Conservation (phyloP, 2,797 vertebrate genomes). For the Mormyrops attenuatus region DNA sequence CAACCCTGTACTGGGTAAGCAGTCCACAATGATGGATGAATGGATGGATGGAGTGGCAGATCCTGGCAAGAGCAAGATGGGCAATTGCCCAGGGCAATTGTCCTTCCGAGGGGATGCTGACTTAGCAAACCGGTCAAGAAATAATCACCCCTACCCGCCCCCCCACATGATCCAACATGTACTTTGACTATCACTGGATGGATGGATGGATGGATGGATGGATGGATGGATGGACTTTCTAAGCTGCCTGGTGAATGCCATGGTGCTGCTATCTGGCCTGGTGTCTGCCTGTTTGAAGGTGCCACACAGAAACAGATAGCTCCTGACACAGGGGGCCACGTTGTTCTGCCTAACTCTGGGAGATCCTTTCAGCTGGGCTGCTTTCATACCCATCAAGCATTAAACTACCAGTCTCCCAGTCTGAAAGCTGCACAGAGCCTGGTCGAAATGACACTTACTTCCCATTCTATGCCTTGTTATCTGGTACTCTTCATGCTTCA, state of each 20-base stretch:
- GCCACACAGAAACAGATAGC: neutral
- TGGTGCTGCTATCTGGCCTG: neutral
- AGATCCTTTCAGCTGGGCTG: neutral
- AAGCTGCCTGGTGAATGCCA: neutral
- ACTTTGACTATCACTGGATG: neutral
- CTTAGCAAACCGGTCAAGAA: neutral
- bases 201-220: neutral
- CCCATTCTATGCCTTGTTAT: neutral
- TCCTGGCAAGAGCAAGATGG: neutral
- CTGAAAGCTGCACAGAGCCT: neutral
- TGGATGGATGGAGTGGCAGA: neutral
- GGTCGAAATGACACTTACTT: neutral
- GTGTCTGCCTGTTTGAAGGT: neutral
- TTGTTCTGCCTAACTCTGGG: neutral
- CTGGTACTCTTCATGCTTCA: neutral
- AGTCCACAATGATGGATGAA: neutral
- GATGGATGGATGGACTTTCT: neutral
- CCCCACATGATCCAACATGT: neutral
- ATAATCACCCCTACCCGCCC: neutral
- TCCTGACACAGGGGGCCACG: neutral
- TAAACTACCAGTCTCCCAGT: neutral
- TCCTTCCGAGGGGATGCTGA: neutral
- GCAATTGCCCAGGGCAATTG: neutral
- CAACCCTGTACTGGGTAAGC: neutral
- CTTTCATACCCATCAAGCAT: neutral